Percentiles rank a stretch among this genome's conserved stretches.
Evolutionary conservation across 2,888 invertebrate species (phyloP).

Genomic region (Ophion ventricosus): DNA sequence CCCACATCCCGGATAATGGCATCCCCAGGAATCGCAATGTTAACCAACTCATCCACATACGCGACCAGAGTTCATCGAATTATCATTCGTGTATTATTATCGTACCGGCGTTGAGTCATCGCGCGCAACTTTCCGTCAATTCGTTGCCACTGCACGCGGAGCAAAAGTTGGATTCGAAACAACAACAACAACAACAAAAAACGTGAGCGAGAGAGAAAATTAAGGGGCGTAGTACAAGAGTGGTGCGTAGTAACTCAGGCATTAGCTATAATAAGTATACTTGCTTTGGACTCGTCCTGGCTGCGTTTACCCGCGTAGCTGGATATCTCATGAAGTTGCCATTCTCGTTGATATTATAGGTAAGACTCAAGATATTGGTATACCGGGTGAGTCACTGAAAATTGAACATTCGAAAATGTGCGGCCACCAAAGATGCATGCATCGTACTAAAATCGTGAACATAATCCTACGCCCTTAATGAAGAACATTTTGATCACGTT

Average conservation of each 20-base stretch:
- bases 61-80: neutral
- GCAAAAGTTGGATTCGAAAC: neutral
- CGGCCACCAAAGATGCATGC: neutral
- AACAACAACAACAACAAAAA: slow-evolving; percentile 9
- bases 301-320: slow-evolving; percentile 22
- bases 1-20: neutral
- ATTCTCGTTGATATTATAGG: slow-evolving; percentile 27
- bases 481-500: no score
- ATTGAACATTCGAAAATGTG: neutral
- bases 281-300: slow-evolving; percentile 11
- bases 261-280: slow-evolving; percentile 38
- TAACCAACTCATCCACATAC: neutral
- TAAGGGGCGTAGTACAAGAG: neutral
- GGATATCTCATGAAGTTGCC: slow-evolving; percentile 2
- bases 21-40: neutral
- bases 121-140: neutral
- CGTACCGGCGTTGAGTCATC: neutral
- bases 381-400: neutral
- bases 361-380: neutral
- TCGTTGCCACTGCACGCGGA: neutral
- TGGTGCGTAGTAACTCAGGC: neutral
- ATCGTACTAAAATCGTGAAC: no score
- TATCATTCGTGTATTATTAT: slow-evolving; percentile 6
- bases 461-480: no score
- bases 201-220: slow-evolving; percentile 1